Evolutionary conservation across 37 sponge, comb jelly and placozoan genomes (phyloP), one percentile per base, ranked within the genome.

Genomic region (Oscarella lobularis): DNA sequence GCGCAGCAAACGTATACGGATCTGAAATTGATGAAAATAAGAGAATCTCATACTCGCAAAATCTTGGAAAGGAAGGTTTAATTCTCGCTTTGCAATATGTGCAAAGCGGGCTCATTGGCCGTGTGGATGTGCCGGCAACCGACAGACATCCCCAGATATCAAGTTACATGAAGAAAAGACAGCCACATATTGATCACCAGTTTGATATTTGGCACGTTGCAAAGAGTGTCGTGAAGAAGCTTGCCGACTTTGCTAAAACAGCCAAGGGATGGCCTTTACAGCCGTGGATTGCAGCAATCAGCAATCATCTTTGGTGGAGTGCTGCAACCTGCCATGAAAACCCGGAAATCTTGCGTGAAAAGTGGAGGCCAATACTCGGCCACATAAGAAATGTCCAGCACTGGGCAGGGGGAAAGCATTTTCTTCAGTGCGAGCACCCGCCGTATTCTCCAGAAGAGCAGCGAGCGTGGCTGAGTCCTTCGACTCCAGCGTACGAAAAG

Each of bases 191-290:
- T 38, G 74, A 78, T 20, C 81, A 81, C 31, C 81, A 81, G 40
- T 81, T n/a, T 76, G 82, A 81, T 78, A 76, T 81, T 27, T 81
- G 82, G 76, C 82, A 81, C 60, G 6, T 81, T 39, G 39, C 40
- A 20, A 81, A 81, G 39, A 77, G 31, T 31, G 31, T 81, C 14
- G 20, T 40, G 0, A 75, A 81, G 48, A 48, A 48, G 20, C 60
- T 48, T 27, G 20, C 14, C 14, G 60, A 54, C 39, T 74, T n/a
- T 36, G 33, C 68, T 30, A 40, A 72, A 38, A 31, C 36, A 1
- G 41, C 39, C 39, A 2, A 33, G n/a, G 2, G n/a, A n/a, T n/a
- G n/a, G n/a, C n/a, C n/a, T n/a, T n/a, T n/a, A n/a, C n/a, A 41
- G 1, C 41, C 39, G 29, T 75, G 76, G 76, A 66, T 75, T 1